Conservation (phyloP, 2,797 vertebrate species). For the Spinibarbus caldwelli region DNA sequence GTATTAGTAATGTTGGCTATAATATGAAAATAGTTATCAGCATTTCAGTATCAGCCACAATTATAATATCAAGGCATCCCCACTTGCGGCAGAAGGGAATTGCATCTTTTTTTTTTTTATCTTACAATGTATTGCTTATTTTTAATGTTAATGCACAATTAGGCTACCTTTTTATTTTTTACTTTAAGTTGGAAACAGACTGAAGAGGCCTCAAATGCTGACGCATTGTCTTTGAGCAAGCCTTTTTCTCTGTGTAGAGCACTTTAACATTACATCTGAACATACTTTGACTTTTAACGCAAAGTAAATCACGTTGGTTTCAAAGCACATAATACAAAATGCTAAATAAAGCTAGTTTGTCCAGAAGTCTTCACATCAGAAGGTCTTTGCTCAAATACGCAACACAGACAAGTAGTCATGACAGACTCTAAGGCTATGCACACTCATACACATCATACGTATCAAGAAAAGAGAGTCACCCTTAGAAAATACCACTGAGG, state of each 20-base stretch:
- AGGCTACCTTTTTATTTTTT: background rate
- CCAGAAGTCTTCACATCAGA: conserved; percentile 35
- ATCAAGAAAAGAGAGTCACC: conserved; percentile 45
- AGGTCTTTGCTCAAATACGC: conserved; percentile 30
- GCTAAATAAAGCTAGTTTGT: conserved; percentile 13
- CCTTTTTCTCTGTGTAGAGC: conserved; percentile 6
- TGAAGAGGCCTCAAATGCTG: background rate
- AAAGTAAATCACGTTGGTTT: conserved; percentile 13
- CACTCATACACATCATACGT: conserved; percentile 22
- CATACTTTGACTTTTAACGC: conserved; percentile 28
- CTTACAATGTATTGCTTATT: background rate
- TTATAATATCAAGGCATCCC: background rate
- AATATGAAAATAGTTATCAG: background rate
- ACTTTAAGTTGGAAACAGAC: background rate
- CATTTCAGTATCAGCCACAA: background rate
- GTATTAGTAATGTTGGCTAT: background rate
- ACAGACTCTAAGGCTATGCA: background rate
- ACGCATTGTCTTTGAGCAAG: conserved; percentile 14
- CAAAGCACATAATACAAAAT: conserved; percentile 16
- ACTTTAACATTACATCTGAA: conserved; percentile 54
- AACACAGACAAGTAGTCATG: conserved; percentile 45
- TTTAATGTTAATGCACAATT: background rate
- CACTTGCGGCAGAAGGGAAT: background rate
- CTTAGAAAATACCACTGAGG: conserved; percentile 32
- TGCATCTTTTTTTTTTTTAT: background rate